These are phyloP conservation scores for Tetropium fuscum DNA, from an alignment of 2,888 invertebrate genomes.

Conservation along the genomic window DNA sequence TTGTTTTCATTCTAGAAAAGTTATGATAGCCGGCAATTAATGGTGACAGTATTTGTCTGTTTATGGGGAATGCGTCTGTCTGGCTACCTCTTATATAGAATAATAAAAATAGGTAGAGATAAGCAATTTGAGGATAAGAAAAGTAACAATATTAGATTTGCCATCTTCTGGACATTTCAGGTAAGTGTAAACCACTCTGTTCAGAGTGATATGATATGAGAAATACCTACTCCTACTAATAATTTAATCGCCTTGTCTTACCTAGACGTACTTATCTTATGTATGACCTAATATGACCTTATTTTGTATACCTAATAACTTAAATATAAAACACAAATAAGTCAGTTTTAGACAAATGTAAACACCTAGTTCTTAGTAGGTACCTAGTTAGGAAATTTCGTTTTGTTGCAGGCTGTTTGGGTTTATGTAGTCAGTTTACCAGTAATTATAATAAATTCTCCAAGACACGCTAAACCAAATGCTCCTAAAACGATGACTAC, in stretches of 20 bases:
- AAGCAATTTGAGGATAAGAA: slow-evolving; percentile 91
- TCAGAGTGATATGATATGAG: background rate
- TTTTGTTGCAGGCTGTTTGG: slow-evolving; percentile 80
- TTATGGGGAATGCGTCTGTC: slow-evolving; percentile 90
- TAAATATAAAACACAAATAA: no score
- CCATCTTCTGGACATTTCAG: slow-evolving; percentile 95
- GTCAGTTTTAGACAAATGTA: no score
- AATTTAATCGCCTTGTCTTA: no score
- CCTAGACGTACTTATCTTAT: no score
- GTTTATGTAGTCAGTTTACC: slow-evolving; percentile 92
- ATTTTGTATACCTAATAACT: no score
- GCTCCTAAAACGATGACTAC: slow-evolving; percentile 90
- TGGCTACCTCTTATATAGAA: slow-evolving; percentile 89
- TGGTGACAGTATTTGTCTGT: slow-evolving; percentile 90
- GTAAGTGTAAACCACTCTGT: slow-evolving; percentile 63
- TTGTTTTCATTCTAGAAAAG: slow-evolving; percentile 68
- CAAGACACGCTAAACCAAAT: slow-evolving; percentile 79
- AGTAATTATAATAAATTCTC: slow-evolving; percentile 91
- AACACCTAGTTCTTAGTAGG: no score
- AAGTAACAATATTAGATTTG: slow-evolving; percentile 87
- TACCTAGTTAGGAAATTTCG: no score
- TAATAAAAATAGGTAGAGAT: slow-evolving; percentile 90
- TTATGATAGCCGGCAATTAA: slow-evolving; percentile 89
- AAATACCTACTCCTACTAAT: no score
- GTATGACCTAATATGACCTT: no score